Evolutionary conservation across 1,140 invertebrate species (phyloP), one percentile per base, ranked within the genome.

Genomic region (Halictus rubicundus): DNA sequence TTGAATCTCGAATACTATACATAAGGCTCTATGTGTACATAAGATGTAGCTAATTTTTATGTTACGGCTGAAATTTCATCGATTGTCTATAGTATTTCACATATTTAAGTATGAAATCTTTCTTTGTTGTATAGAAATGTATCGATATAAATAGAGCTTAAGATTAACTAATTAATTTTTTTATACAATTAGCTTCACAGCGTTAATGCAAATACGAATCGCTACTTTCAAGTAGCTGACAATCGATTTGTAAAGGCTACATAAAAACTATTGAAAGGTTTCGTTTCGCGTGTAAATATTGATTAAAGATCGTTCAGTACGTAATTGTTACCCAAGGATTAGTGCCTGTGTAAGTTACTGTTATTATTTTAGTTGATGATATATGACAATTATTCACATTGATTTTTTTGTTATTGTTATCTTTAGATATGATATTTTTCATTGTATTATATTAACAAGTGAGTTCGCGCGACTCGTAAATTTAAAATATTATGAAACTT

Each of bases 211-310:
- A 80, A 66, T 80, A 69, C 80, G 80, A 72, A 79, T 68, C 21
- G 68, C 27, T 37, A 57, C 63, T 78, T n/a, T 32, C 32, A n/a
- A 61, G 63, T 78, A 72, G 60, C 46, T 75, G 83, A 82, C 80
- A 85, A 86, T 85, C 84, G 75, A 78, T 85, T 80, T 85, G 81
- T 73, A 69, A 78, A 68, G 46, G 83, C 80, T 85, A 76, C 63
- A 82, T 85, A 63, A 70, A 68, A 78, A 72, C 32, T 61, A 78
- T 61, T 39, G 57, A 72, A 42, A 68, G 39, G 82, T 85, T 85
- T 86, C 52, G 39, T 85, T 73, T 49, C 59, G 52, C 54, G 59
- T 86, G 83, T 86, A 85, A 76, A 86, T 86, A 82, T 61, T 75
- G 75, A 81, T 85, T 72, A 59, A 66, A 64, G 19, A 23, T 42